Evolutionary conservation across 2,113 vertebrate species (phyloP).

Genomic region (Ceuthmochares aereus): DNA sequence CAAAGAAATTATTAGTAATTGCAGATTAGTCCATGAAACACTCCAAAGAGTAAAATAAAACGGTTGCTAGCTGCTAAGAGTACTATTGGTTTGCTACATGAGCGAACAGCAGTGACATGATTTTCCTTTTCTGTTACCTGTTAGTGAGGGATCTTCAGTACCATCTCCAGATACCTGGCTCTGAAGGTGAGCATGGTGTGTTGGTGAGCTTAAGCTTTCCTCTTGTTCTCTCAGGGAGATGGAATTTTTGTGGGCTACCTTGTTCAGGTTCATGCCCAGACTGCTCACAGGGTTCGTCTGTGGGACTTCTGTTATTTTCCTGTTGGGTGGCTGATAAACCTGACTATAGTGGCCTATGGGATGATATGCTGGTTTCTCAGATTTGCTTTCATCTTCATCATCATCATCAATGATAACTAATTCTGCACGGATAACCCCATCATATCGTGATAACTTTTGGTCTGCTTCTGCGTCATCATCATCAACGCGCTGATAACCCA

Average conservation of each 20-base stretch:
- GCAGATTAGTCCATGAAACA: not conserved
- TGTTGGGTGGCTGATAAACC: constrained; percentile 80
- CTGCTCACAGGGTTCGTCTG: constrained; percentile 36
- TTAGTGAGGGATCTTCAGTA: constrained; percentile 75
- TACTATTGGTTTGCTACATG: constrained; percentile 63
- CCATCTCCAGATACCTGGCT: constrained; percentile 62
- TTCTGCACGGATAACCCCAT: constrained; percentile 88
- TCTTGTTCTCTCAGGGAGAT: constrained; percentile 81
- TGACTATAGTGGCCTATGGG: constrained; percentile 82
- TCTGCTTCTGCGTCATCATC: constrained; percentile 66
- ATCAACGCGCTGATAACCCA: constrained; percentile 91
- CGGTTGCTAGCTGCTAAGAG: not conserved
- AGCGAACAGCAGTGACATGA: constrained; percentile 73
- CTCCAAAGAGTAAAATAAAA: not conserved
- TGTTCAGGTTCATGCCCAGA: constrained; percentile 35
- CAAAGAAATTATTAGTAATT: not conserved
- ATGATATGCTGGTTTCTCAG: constrained; percentile 78
- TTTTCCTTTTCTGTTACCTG: constrained; percentile 80
- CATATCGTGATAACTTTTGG: constrained; percentile 73
- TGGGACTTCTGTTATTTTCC: constrained; percentile 22
- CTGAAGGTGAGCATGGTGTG: constrained; percentile 7
- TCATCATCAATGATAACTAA: constrained; percentile 86
- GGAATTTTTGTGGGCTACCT: constrained; percentile 73
- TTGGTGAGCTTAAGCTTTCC: constrained; percentile 69
- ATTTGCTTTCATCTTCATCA: constrained; percentile 74